A percentile compares a stretch with the other conserved stretches of the same genome.
Conservation (phyloP, 2,888 invertebrate species). For the Trichopoda pennipes region DNA sequence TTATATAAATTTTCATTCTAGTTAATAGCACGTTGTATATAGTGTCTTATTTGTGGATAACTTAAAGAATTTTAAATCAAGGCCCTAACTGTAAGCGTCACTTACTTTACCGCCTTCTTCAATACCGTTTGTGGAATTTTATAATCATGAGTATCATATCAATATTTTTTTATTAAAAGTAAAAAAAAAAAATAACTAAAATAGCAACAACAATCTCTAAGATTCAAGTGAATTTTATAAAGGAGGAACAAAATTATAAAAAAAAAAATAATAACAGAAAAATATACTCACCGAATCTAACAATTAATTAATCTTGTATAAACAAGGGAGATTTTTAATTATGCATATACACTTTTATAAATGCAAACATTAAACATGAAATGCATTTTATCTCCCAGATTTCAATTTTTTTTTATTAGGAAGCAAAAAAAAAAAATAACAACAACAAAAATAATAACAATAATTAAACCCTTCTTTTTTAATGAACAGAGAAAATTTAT, state of each 20-base stretch:
- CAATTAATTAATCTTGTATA: slow-evolving; percentile 65
- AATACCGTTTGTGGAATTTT: slow-evolving; percentile 11
- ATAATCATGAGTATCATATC: slow-evolving; percentile 47
- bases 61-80: not conserved
- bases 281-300: slow-evolving; percentile 49
- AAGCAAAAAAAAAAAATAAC: slow-evolving; percentile 33
- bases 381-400: slow-evolving; percentile 56
- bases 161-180: not conserved
- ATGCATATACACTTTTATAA: slow-evolving; percentile 61
- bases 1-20: too few relatives aligned
- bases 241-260: slow-evolving; percentile 2
- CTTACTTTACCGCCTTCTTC: not conserved
- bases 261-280: slow-evolving; percentile 19
- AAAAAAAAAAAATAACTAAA: not conserved
- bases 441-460: slow-evolving; percentile 19
- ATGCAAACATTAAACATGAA: slow-evolving; percentile 38
- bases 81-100: not conserved
- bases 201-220: slow-evolving; percentile 48
- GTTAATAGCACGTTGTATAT: too few relatives aligned
- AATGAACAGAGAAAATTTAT: slow-evolving; percentile 61
- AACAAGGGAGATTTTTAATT: slow-evolving; percentile 65
- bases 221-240: slow-evolving; percentile 53
- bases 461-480: slow-evolving; percentile 64
- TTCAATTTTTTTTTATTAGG: slow-evolving; percentile 31
- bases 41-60: too few relatives aligned